Conservation (phyloP, 1,140 invertebrate genomes). For the Sinonovacula constricta region DNA sequence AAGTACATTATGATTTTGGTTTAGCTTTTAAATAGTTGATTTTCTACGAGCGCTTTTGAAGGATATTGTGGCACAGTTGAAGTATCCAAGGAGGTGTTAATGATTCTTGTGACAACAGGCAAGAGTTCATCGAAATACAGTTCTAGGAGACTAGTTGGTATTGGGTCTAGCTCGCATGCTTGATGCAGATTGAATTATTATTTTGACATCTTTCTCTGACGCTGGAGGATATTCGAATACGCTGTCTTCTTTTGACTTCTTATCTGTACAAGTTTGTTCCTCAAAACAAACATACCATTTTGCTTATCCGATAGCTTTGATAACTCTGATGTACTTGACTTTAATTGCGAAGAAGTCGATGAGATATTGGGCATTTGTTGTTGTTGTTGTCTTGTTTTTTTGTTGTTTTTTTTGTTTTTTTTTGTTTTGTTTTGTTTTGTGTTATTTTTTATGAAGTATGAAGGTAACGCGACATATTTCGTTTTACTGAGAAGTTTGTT, state of each 20-base stretch:
- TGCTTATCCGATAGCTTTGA: not conserved
- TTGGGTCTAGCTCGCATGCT: not conserved
- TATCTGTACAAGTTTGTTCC: not conserved
- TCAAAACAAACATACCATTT: too few relatives aligned
- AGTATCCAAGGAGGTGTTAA: too few relatives aligned
- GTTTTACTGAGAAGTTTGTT: not conserved
- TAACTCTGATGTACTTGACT: not conserved
- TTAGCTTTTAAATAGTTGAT: not conserved
- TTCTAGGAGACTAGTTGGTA: too few relatives aligned
- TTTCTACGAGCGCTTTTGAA: conserved; percentile 17
- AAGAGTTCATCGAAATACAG: too few relatives aligned
- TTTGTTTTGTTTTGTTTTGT: too few relatives aligned
- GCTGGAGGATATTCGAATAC: not conserved
- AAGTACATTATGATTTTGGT: not conserved
- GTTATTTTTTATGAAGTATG: too few relatives aligned
- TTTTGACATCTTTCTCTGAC: not conserved
- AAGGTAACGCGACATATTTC: not conserved
- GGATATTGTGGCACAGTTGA: conserved; percentile 1
- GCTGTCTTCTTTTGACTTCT: not conserved
- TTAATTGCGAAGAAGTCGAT: not conserved
- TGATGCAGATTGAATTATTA: not conserved
- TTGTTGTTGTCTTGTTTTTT: not conserved
- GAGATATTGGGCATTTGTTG: not conserved
- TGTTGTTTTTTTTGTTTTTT: too few relatives aligned
- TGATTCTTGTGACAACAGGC: too few relatives aligned